Base-by-base conservation (phyloP, 1,140 invertebrate genomes). In the Littorina saxatilis region DNA sequence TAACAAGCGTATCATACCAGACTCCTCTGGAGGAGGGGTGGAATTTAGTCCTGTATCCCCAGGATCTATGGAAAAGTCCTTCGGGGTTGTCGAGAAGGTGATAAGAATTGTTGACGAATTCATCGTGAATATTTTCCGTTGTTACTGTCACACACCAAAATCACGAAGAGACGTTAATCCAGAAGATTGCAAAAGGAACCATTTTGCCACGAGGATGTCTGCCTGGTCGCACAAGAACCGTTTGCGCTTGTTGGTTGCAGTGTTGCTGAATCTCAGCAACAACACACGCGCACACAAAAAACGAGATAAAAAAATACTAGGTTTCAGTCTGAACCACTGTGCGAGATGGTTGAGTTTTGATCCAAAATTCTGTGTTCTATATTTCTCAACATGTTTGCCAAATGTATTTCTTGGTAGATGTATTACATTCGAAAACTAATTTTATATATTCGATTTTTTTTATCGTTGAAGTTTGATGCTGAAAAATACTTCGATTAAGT, bases 31-130 rank as follows among this genome's bases (percentile, higher is more conserved):
- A 27, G 15, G 13, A 11, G 27, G 29, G 0, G 61, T 20, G 7
- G 20, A 20, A 58, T 20, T 58, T 20, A 7, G 1, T 20, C 13
- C 27, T 35, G 0, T 29, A 29, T 35, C 29, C n/a, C 29, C 61
- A 32, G n/a, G 11, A 27, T 11, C n/a, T 2, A 13, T 27, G 27
- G 29, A 0, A 2, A n/a, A 11, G 52, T 76, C 74, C 17, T 32
- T 37, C 4, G 50, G 15, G 27, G 50, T 58, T 50, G 74, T 61
- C 13, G 74, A 76, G 50, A 76, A 58, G 74, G 74, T 35, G 32
- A 76, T 37, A 23, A 76, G 74, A 52, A 76, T 76, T 0, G 74
- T 76, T 13, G 74, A 76, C 32, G 55, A 37, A 50, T 76, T 76
- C 74, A 76, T 76, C 23, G 43, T 47, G 43, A 47, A 47, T 47